Evolutionary conservation across 23 tunicate species (phyloP), one percentile per base, ranked within the genome.

Genomic region (Clavelina lepadiformis): DNA sequence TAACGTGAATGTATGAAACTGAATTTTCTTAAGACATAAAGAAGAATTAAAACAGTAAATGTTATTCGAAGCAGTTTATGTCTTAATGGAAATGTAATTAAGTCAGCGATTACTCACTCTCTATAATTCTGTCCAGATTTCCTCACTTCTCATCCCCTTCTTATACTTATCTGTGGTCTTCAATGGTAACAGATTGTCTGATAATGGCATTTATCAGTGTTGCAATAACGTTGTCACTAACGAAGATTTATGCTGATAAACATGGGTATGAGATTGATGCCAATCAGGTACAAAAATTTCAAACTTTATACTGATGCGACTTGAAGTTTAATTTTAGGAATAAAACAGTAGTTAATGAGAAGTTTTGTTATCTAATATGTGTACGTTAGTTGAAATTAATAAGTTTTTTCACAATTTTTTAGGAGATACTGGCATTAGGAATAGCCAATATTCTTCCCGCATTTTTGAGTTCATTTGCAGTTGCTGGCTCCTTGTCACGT

Each of bases 161-260:
- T 1, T 65, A 67, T 47, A 36, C 53, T 0, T 35, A 80, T 33
- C 44, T 72, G 0, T 87, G 86, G 86, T 23, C 67, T 0, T 59
- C 68, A 21, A 81, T 89, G 79, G 56, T 81, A 3, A 31, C 79
- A 6, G 97, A 89, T 63, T 89, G 97, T 57, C 36, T 89, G 7
- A 76, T 89, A 36, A 89, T 89, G 91, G 86, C 91, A 32, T 74
- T 89, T 61, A 89, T 89, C 38, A 80, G 88, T 33, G 88, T 89
- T 35, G 97, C 97, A 7, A 77, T 89, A 3, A 81, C 97, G 1
- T 57, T 89, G 26, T 89, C 97, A 11, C 49, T 89, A 8, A 89
- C 97, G 13, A 89, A 89, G 67, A 81, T 89, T 24, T 89, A 82
- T 28, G 70, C 97, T 28, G 97, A 89, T 57, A 89, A 89, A 37